A percentile compares a stretch with the other conserved stretches of the same genome.
phyloP scores from a whole-genome alignment of 92 coral and sea anemone genomes.

The Zoanthus sansibaricus region DNA sequence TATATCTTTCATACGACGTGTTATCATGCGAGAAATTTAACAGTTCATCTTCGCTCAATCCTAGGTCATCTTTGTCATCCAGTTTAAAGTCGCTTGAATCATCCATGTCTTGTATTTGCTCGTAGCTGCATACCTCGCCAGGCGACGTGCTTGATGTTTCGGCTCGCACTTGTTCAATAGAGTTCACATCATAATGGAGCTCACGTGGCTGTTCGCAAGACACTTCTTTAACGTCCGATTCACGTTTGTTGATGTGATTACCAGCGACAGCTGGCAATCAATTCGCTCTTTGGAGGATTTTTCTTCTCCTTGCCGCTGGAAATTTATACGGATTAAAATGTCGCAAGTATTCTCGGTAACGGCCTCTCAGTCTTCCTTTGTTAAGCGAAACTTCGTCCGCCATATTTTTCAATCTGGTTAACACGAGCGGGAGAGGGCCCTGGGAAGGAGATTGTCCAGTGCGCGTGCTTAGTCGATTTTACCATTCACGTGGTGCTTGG shows the following conservation, averaged over 20 bases:
- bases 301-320: constrained; percentile 52
- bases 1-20: constrained; percentile 26
- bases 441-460: not conserved
- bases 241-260: constrained; percentile 13
- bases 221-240: constrained; percentile 28
- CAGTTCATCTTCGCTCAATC: not conserved
- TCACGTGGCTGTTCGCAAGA: constrained; percentile 35
- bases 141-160: constrained; percentile 39
- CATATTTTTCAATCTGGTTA: constrained; percentile 23
- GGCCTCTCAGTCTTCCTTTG: constrained; percentile 39
- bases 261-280: constrained; percentile 17
- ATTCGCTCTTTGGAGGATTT: constrained; percentile 15
- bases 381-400: constrained; percentile 43
- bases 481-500: constrained; percentile 40
- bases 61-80: constrained; percentile 41
- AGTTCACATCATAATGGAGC: constrained; percentile 31
- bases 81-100: constrained; percentile 22
- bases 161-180: constrained; percentile 23
- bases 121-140: constrained; percentile 31
- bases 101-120: constrained; percentile 43
- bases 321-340: constrained; percentile 57
- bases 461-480: not conserved
- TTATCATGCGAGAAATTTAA: not conserved
- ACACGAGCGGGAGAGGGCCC: not conserved
- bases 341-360: constrained; percentile 41